A percentile compares a stretch with the other conserved stretches of the same genome.
phyloP scores from a whole-genome alignment of 2,888 invertebrate genomes.

The Tholera decimalis region DNA sequence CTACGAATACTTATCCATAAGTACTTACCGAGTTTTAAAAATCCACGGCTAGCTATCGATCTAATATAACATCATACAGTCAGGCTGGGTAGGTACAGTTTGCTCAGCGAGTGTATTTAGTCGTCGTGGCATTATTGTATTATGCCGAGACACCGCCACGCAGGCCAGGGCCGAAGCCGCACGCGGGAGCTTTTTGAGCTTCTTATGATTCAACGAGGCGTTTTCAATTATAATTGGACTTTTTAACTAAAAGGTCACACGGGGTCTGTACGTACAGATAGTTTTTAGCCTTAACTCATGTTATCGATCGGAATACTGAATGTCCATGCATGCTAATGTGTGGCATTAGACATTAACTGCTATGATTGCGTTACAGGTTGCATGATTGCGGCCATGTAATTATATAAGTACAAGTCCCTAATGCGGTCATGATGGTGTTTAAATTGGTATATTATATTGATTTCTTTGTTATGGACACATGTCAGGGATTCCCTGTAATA shows the following conservation, averaged over 20 bases:
- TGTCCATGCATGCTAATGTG: constrained; percentile 23
- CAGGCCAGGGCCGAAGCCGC: constrained; percentile 10
- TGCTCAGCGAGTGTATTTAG: constrained; percentile 45
- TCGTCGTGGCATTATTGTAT: constrained; percentile 36
- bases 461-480: constrained; percentile 20
- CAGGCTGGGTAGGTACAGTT: constrained; percentile 19
- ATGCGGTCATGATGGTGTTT: constrained; percentile 17
- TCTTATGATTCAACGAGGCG: constrained; percentile 21
- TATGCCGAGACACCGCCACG: constrained; percentile 1
- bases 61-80: constrained; percentile 20
- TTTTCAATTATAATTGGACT: constrained; percentile 48
- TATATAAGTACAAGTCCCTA: constrained; percentile 10
- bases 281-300: constrained; percentile 26
- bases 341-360: constrained; percentile 22
- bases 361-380: constrained; percentile 45
- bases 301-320: constrained; percentile 38
- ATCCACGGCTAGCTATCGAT: constrained; percentile 22
- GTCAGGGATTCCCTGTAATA: constrained; percentile 6
- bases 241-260: constrained; percentile 34
- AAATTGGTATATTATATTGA: constrained; percentile 37
- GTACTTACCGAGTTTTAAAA: constrained; percentile 1
- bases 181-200: constrained; percentile 24
- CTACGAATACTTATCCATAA: neutral
- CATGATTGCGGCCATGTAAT: constrained; percentile 32
- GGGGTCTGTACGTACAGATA: neutral